phyloP scores from a whole-genome alignment of 2,888 invertebrate species.

The Diaperis boleti region DNA sequence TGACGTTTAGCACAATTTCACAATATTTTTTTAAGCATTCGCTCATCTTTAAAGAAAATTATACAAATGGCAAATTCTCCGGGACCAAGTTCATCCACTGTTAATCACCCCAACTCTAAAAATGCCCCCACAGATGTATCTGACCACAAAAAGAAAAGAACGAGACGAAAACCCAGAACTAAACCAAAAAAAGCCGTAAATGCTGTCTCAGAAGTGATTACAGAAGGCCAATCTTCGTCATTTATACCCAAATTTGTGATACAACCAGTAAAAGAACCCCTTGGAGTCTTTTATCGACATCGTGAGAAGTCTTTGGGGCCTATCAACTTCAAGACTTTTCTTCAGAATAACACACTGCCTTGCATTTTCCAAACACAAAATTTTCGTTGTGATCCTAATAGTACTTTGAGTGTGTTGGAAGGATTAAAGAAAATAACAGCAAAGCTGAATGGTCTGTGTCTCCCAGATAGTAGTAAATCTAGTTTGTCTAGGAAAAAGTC shows the following conservation, averaged over 20 bases:
- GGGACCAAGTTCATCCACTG: constrained; percentile 19
- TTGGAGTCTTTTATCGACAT: constrained; percentile 40
- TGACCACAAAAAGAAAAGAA: constrained; percentile 26
- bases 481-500: background rate
- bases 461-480: background rate
- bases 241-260: constrained; percentile 42
- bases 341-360: constrained; percentile 1
- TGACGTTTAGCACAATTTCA: constrained; percentile 25
- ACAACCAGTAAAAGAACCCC: constrained; percentile 41
- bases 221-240: background rate
- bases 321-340: constrained; percentile 50
- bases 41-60: constrained; percentile 8
- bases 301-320: constrained; percentile 45
- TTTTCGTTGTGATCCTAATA: background rate
- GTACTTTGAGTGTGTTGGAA: background rate
- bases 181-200: background rate
- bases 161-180: constrained; percentile 17
- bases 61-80: constrained; percentile 33
- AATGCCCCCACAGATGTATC: background rate
- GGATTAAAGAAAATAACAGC: constrained; percentile 10
- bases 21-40: constrained; percentile 13
- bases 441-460: constrained; percentile 7
- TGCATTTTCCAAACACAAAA: background rate
- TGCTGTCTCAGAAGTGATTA: background rate
- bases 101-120: background rate